Evolutionary conservation across 2,797 vertebrate species (phyloP), one percentile per base, ranked within the genome.

Genomic region (Etheostoma nigrum): DNA sequence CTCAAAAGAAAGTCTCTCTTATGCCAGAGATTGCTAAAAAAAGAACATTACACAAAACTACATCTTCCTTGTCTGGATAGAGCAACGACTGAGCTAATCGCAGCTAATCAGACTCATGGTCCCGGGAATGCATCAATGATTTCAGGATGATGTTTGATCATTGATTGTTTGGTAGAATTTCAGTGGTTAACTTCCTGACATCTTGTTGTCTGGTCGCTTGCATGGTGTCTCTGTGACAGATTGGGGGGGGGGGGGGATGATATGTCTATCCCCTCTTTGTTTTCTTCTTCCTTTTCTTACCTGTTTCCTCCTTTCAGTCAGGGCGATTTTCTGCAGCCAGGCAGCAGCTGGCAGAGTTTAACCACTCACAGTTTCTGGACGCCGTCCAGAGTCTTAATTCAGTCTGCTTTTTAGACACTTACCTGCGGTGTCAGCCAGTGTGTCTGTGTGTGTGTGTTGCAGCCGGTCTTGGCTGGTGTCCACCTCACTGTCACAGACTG

Each of bases 401-500:
- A 88, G 78, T 81, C 77, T 60, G 76, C 69, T 69, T 59, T 75
- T 66, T 67, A 74, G 68, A 79, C 78, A 74, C 73, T 67, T 65
- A 61, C 76, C 80, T 55, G 40, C 12, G 14, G 67, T 82, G 86
- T 73, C 81, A 74, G 77, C 75, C 72, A 58, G 66, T 72, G 74
- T 67, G 76, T 18, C 61, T 1, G 58, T 19, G 49, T 71, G 62
- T 40, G 67, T 67, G 44, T 21, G 48, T 42, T 74, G 66, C 82
- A 68, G 69, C 67, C 51, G 76, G 73, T 62, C 27, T 75, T 88
- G 90, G 90, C 88, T 74, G 48, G 36, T 21, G 67, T 84, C 88
- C 88, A 88, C 62, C 27, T 75, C 4, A 13, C 82, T 88, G 85
- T 89, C 81, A 79, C 61, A 11, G n/a, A 74, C 76, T 84, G 69